Conservation (phyloP, 2,888 invertebrate genomes). For the Troides helena region DNA sequence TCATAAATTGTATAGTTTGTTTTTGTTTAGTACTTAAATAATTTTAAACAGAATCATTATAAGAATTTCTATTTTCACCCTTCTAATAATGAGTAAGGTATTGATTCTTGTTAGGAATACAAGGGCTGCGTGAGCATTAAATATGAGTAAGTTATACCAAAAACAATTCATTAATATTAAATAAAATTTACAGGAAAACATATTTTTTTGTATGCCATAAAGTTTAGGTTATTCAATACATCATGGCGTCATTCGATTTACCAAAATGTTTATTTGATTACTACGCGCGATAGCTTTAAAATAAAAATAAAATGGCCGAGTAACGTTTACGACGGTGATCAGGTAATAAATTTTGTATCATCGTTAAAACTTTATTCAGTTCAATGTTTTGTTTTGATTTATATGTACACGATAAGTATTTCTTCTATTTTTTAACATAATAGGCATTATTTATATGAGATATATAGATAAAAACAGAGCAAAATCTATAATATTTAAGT, state of each 20-base stretch:
- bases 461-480: too few relatives aligned
- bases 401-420: neutral
- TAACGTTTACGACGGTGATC: conserved; percentile 1
- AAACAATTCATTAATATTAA: neutral
- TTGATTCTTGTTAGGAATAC: too few relatives aligned
- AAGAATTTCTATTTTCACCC: too few relatives aligned
- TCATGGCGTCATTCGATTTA: neutral
- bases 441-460: too few relatives aligned
- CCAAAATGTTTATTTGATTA: neutral
- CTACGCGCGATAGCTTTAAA: neutral
- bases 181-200: neutral
- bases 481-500: too few relatives aligned
- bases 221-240: neutral
- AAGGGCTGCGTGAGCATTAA: neutral
- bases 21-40: too few relatives aligned
- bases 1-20: too few relatives aligned
- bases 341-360: conserved; percentile 2
- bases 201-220: neutral
- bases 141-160: neutral
- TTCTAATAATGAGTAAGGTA: too few relatives aligned
- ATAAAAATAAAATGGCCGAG: neutral
- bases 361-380: neutral
- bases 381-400: neutral
- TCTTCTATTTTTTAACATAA: neutral
- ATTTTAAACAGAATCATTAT: too few relatives aligned